These are phyloP conservation scores for Campylorhamphus procurvoides DNA, from an alignment of 2,113 vertebrate species.

Conservation along the genomic window DNA sequence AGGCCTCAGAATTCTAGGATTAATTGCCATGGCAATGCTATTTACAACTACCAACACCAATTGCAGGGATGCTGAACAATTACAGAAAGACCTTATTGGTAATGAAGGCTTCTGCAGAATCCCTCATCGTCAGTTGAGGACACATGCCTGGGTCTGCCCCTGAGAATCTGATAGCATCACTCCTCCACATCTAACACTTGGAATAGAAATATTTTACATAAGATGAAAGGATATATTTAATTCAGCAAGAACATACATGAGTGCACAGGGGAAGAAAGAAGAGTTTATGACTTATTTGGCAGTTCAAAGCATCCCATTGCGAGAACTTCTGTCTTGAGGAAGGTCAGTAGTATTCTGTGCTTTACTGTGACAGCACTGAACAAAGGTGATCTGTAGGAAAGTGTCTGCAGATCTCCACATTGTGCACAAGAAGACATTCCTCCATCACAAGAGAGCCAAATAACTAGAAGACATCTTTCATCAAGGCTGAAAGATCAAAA, in stretches of 20 bases:
- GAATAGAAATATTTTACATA: not conserved
- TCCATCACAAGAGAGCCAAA: not conserved
- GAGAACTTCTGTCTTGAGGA: not conserved
- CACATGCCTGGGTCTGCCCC: not conserved
- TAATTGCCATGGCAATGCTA: conserved; percentile 16
- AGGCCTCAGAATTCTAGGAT: conserved; percentile 28
- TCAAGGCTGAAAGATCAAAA: not conserved
- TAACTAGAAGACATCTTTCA: not conserved
- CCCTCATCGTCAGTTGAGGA: rapidly evolving
- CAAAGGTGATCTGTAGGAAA: not conserved
- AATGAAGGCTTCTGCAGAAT: not conserved
- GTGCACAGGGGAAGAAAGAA: not conserved
- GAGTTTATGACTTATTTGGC: not conserved
- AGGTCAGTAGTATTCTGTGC: not conserved
- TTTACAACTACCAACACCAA: conserved; percentile 27
- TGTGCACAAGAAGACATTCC: not conserved
- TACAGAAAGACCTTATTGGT: not conserved
- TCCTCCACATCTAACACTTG: not conserved
- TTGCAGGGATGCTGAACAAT: not conserved
- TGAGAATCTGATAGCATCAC: not conserved
- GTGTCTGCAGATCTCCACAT: not conserved
- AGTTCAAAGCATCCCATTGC: not conserved
- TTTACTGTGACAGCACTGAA: not conserved
- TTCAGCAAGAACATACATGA: not conserved
- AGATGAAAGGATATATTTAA: not conserved